Percentiles rank a stretch among this genome's conserved stretches.
phyloP scores from a whole-genome alignment of 2,888 invertebrate species.

The Nephrotoma guestfalica region DNA sequence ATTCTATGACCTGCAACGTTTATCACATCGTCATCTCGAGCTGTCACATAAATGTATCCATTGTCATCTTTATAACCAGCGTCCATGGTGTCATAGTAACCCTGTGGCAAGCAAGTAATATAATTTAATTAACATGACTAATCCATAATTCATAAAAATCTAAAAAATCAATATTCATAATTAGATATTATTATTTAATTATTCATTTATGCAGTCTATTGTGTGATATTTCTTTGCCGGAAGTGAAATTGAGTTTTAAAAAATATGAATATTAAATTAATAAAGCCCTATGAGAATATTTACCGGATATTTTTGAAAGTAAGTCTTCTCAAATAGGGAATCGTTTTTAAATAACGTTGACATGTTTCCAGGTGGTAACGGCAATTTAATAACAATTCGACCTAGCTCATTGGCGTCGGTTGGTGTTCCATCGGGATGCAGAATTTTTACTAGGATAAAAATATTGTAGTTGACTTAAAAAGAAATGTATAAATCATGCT shows the following conservation, averaged over 20 bases:
- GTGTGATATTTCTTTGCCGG: not conserved
- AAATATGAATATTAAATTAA: not conserved
- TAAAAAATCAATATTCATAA: not conserved
- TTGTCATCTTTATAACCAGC: conserved; percentile 74
- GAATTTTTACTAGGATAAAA: conserved; percentile 40
- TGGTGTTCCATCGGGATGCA: conserved; percentile 52
- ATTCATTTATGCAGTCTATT: not conserved
- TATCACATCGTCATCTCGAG: conserved; percentile 83
- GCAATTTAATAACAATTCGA: conserved; percentile 66
- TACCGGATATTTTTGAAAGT: conserved; percentile 73
- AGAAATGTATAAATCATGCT: not conserved
- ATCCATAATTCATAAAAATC: not conserved
- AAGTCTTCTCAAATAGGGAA: conserved; percentile 62
- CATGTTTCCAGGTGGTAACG: conserved; percentile 80
- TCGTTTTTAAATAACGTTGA: conserved; percentile 70
- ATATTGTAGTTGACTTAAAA: not conserved
- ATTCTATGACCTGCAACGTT: conserved; percentile 90
- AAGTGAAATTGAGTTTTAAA: not conserved
- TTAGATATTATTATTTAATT: not conserved
- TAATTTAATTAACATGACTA: not conserved
- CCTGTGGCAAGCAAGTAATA: conserved; percentile 16
- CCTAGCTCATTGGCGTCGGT: conserved; percentile 62
- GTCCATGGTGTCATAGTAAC: conserved; percentile 78
- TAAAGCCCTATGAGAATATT: conserved; percentile 21
- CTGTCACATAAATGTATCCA: conserved; percentile 77